phyloP scores from a whole-genome alignment of 1,140 invertebrate genomes.

The Bombus pascuorum region DNA sequence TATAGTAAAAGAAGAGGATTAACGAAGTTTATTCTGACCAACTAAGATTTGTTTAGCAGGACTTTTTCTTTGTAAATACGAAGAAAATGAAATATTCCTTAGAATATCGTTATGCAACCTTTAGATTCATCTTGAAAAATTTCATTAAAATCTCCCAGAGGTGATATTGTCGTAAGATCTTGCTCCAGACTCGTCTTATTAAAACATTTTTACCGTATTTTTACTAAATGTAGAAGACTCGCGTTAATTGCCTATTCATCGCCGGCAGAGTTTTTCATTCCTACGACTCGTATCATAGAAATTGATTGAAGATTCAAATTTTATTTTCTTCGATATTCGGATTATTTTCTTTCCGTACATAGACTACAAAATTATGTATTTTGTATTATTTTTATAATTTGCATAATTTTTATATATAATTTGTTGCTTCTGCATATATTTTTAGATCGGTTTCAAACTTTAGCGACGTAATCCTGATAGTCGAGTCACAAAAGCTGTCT shows the following conservation, averaged over 20 bases:
- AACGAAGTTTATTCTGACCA: neutral
- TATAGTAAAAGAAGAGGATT: too few relatives aligned
- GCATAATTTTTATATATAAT: too few relatives aligned
- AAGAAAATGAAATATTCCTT: neutral
- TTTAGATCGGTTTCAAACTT: too few relatives aligned
- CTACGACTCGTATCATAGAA: neutral
- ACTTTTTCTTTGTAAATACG: neutral
- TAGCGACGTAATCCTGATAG: too few relatives aligned
- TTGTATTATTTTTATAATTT: neutral
- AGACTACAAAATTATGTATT: neutral
- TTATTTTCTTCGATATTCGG: neutral
- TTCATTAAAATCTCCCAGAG: neutral
- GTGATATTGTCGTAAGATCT: neutral
- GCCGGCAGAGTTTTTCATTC: neutral
- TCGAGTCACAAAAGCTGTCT: too few relatives aligned
- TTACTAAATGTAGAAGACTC: neutral
- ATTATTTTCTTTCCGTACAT: neutral
- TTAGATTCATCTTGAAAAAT: neutral
- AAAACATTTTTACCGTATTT: neutral
- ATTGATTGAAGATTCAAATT: neutral
- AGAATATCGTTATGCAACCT: neutral
- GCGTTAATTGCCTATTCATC: neutral
- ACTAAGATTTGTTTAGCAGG: neutral
- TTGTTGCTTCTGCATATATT: too few relatives aligned
- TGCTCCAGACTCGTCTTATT: neutral